Evolutionary conservation across 2,113 vertebrate species (phyloP).

Genomic region (Romanogobio albipinnatus): DNA sequence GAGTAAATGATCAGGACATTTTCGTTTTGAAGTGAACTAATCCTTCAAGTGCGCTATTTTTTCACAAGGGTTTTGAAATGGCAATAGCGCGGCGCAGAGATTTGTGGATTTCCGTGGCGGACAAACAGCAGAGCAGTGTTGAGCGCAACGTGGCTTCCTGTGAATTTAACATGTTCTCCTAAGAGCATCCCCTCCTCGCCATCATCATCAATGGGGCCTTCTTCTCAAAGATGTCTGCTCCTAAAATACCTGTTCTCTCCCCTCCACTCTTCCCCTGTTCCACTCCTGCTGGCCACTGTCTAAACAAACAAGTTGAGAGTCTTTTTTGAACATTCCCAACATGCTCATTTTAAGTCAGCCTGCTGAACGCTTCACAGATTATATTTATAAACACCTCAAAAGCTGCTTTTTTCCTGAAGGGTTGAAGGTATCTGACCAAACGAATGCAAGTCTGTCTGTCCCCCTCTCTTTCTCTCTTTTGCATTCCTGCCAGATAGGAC

Average conservation of each 20-base stretch:
- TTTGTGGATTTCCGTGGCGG: neutral
- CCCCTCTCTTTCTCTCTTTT: constrained; percentile 39
- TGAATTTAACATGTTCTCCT: neutral
- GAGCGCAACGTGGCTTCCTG: too few species aligned
- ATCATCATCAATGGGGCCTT: constrained; percentile 52
- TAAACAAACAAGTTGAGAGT: constrained; percentile 77
- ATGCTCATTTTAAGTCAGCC: constrained; percentile 59
- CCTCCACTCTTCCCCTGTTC: constrained; percentile 34
- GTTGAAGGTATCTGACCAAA: constrained; percentile 21
- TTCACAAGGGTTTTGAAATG: neutral
- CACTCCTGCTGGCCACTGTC: constrained; percentile 63
- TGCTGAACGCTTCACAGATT: constrained; percentile 51
- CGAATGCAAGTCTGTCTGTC: constrained; percentile 6
- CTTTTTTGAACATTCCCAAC: constrained; percentile 62
- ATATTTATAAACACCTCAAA: constrained; percentile 60
- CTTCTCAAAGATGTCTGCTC: constrained; percentile 53
- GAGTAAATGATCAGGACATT: too few species aligned
- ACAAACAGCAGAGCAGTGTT: constrained; percentile 7
- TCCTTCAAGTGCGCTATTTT: too few species aligned
- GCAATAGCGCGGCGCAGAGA: neutral
- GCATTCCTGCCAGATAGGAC: constrained; percentile 74
- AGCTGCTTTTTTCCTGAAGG: constrained; percentile 47
- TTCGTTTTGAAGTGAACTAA: too few species aligned
- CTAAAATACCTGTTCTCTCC: constrained; percentile 46
- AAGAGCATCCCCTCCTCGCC: constrained; percentile 21